Evolutionary conservation across 2,113 vertebrate species (phyloP).

Genomic region (Zeus faber): DNA sequence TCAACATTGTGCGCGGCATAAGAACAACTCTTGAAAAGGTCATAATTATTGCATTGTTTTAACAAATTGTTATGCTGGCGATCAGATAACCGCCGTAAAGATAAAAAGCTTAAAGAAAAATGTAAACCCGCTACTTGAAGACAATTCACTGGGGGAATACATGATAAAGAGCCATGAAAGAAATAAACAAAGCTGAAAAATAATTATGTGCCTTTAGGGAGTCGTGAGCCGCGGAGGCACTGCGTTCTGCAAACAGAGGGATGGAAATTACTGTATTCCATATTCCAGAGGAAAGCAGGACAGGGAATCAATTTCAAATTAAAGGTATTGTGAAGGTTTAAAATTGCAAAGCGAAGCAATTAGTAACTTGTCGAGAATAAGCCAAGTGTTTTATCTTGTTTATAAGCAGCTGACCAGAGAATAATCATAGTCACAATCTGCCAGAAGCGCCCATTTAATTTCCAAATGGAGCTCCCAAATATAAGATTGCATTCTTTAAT

Average conservation of each 20-base stretch:
- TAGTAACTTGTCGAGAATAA: constrained; percentile 12
- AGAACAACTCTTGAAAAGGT: too few relatives aligned
- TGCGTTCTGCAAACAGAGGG: constrained; percentile 47
- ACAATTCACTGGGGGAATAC: too few relatives aligned
- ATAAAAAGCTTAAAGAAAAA: too few relatives aligned
- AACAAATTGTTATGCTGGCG: too few relatives aligned
- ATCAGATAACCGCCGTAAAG: too few relatives aligned
- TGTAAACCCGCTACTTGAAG: too few relatives aligned
- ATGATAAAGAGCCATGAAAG: constrained; percentile 46
- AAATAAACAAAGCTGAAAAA: constrained; percentile 57
- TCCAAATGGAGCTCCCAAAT: too few relatives aligned
- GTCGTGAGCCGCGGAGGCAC: constrained; percentile 47
- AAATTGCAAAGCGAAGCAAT: constrained; percentile 41
- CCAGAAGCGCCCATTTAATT: too few relatives aligned
- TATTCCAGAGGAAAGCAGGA: constrained; percentile 29
- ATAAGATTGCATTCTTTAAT: too few relatives aligned
- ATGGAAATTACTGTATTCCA: constrained; percentile 48
- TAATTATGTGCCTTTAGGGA: constrained; percentile 57
- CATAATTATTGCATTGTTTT: too few relatives aligned
- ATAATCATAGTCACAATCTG: too few relatives aligned
- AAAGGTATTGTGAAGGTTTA: constrained; percentile 42
- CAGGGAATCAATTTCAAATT: constrained; percentile 34
- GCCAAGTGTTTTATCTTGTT: background rate
- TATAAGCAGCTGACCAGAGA: constrained; percentile 14
- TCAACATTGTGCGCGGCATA: too few relatives aligned